Base-by-base conservation (phyloP, 2,888 invertebrate genomes). In the Leptopilina syphax region DNA sequence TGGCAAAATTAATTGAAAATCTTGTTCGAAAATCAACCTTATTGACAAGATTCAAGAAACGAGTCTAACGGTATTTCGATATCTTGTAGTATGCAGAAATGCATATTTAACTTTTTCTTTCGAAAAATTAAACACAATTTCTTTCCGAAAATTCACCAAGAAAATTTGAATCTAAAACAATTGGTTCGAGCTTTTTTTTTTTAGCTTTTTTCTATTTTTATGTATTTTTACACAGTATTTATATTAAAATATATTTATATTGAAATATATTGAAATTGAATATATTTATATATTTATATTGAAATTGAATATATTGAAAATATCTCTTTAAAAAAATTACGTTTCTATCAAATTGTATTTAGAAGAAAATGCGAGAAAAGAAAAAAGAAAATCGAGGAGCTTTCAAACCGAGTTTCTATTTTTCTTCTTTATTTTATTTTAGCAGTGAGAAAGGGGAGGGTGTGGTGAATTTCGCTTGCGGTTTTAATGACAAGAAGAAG, bases 31-130 rank as follows among this genome's bases (percentile, higher is more conserved):
- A 73, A 73, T 73, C 73, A 73, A 73, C 73, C 34, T 73, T 57
- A 73, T 73, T 57, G 57, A 73, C 73, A 82, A 77, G 82, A 83
- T 83, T 81, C 77, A 68, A 57, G 82, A 83, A 78, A 77, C 81
- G 80, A 80, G 80, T 82, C 78, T 83, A 83, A 83, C 83, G 83
- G 83, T 83, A 83, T 82, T 80, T 76, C 73, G 57, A 73, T 57
- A 73, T 57, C 54, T 57, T 73, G 54, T 41, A 73, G 73, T 73
- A 73, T 73, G 73, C 73, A 73, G 73, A 57, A 73, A 57, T 73
- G 73, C 57, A 73, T 34, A 57, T 73, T 73, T 57, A 7, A 44
- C 73, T n/a, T 57, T 27, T 57, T 27, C 34, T 57, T 34, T 73
- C 27, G 57, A 27, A 73, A 73, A 73, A 54, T 73, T 34, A 73